Conservation (phyloP, 1,140 invertebrate genomes). For the Cryptotermes secundus region DNA sequence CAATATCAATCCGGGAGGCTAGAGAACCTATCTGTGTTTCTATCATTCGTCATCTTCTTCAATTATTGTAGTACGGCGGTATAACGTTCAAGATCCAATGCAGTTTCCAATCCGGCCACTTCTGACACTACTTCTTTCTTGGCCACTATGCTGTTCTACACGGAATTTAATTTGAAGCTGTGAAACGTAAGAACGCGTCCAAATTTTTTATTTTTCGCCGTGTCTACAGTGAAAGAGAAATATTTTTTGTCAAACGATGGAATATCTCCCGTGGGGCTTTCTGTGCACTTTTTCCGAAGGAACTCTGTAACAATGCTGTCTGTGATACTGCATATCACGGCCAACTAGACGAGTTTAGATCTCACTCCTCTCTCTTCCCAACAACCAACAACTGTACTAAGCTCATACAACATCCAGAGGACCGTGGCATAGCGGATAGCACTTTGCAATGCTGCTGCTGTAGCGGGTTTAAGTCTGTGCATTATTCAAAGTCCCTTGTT, state of each 20-base stretch:
- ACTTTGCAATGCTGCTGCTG: neutral
- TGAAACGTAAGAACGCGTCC: no score
- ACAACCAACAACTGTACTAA: neutral
- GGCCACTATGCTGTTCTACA: no score
- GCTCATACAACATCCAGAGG: slow-evolving; percentile 2
- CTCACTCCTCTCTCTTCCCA: neutral
- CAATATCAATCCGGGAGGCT: no score
- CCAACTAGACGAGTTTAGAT: neutral
- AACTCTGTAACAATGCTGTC: neutral
- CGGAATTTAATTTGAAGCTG: no score
- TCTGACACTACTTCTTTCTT: no score
- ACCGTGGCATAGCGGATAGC: neutral
- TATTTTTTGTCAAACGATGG: neutral
- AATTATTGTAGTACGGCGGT: no score
- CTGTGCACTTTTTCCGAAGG: neutral
- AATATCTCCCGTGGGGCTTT: neutral
- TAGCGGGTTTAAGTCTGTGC: neutral
- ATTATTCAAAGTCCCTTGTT: slow-evolving; percentile 10
- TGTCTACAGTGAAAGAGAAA: no score
- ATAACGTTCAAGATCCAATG: no score
- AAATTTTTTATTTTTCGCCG: no score
- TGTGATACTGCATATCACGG: neutral
- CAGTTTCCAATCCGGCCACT: no score
- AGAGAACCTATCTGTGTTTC: no score
- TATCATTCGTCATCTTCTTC: no score